Conservation (phyloP, 2,888 invertebrate genomes). For the Plebejus argus region DNA sequence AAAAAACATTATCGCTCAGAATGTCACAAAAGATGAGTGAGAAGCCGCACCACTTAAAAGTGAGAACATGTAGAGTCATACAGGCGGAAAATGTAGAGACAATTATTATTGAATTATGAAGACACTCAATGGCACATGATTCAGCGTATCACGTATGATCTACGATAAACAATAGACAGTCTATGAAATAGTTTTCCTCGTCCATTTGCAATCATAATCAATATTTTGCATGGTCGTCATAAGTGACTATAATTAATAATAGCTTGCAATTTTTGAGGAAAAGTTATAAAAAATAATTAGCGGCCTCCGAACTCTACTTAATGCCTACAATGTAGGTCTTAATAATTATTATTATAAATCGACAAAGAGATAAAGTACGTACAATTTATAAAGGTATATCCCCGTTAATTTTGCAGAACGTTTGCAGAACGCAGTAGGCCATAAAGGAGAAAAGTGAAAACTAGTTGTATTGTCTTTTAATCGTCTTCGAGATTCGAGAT, state of each 20-base stretch:
- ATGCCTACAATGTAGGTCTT: too few relatives aligned
- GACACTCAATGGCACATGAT: conserved; percentile 14
- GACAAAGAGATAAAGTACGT: too few relatives aligned
- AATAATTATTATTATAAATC: too few relatives aligned
- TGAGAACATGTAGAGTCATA: background rate
- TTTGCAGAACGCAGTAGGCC: background rate
- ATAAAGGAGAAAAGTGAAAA: conserved; percentile 30
- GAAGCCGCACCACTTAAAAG: background rate
- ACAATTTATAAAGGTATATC: too few relatives aligned
- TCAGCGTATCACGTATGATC: background rate
- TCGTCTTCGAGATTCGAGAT: conserved; percentile 21
- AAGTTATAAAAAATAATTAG: background rate
- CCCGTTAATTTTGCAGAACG: background rate
- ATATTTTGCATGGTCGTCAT: background rate
- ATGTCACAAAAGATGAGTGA: background rate
- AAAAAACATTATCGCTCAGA: background rate
- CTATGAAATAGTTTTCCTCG: conserved; percentile 16
- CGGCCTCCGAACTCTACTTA: too few relatives aligned
- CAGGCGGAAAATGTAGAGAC: conserved; percentile 4
- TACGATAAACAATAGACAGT: background rate
- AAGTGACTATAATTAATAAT: background rate
- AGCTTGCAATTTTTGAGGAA: background rate
- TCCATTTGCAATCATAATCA: conserved; percentile 25
- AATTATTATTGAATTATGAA: conserved; percentile 6
- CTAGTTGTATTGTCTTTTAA: conserved; percentile 9